Conservation (phyloP, 1,140 invertebrate species). For the Brachystomella parvula region DNA sequence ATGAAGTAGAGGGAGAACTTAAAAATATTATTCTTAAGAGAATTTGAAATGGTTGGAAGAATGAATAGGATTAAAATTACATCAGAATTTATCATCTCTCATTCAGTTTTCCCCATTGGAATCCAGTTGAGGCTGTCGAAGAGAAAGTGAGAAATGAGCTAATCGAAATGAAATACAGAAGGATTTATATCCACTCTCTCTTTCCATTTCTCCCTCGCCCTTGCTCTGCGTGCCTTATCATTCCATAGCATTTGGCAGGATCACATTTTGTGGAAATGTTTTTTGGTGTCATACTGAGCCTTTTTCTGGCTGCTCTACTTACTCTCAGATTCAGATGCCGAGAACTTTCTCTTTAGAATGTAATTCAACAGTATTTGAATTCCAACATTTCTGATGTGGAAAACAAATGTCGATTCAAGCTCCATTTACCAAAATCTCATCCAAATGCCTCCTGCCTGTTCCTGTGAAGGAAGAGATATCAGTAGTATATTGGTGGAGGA, state of each 20-base stretch:
- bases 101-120: background rate
- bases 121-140: background rate
- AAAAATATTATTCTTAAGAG: background rate
- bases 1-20: background rate
- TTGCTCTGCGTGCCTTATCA: background rate
- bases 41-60: background rate
- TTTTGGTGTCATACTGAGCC: background rate
- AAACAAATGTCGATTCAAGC: background rate
- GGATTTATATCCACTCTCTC: conserved; percentile 22
- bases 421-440: conserved; percentile 14
- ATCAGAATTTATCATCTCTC: background rate
- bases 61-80: background rate
- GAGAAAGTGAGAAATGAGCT: conserved; percentile 19
- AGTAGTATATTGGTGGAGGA: too few species aligned
- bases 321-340: too few species aligned
- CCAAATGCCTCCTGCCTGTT: conserved; percentile 9
- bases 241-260: background rate
- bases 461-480: conserved; percentile 16
- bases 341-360: too few species aligned
- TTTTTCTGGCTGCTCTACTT: too few species aligned
- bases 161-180: conserved; percentile 25
- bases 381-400: background rate
- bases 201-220: background rate
- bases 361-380: too few species aligned
- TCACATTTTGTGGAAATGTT: background rate